These are phyloP conservation scores for Anniella stebbinsi DNA, from an alignment of 2,797 vertebrate genomes.

Conservation along the genomic window DNA sequence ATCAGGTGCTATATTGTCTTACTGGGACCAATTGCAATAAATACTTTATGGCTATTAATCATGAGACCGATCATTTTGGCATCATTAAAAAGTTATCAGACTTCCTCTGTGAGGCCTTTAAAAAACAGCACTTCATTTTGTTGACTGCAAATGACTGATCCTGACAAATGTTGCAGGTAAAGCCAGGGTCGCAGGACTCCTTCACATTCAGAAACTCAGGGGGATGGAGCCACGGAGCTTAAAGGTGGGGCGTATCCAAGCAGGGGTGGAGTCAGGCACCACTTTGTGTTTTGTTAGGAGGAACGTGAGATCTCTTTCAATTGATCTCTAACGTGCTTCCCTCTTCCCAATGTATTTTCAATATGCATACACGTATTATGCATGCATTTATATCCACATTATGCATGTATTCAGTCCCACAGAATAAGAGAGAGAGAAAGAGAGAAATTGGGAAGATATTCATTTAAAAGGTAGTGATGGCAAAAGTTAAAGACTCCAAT, in stretches of 20 bases:
- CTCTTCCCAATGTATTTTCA: not conserved
- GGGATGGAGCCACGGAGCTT: not conserved
- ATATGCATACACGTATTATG: not conserved
- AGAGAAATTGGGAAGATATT: not conserved
- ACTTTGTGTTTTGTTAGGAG: not conserved
- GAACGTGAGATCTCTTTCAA: not conserved
- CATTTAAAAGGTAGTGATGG: not conserved
- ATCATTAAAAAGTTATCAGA: slow-evolving; percentile 30
- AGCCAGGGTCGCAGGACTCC: not conserved
- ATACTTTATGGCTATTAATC: slow-evolving; percentile 41
- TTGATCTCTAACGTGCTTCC: not conserved
- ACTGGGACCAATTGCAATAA: slow-evolving; percentile 27
- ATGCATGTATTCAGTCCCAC: not conserved
- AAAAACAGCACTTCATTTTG: not conserved
- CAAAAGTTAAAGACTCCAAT: not conserved
- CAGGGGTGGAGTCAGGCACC: not conserved
- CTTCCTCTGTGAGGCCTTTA: slow-evolving; percentile 18
- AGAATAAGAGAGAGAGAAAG: not conserved
- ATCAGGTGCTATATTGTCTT: slow-evolving; percentile 7
- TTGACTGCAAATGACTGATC: not conserved
- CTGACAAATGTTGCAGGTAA: not conserved
- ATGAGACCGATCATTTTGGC: slow-evolving; percentile 32
- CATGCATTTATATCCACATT: too few species aligned
- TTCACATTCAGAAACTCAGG: not conserved
- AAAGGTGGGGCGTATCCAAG: not conserved